A percentile compares a stretch with the other conserved stretches of the same genome.
Evolutionary conservation across 2,888 invertebrate species (phyloP).

Genomic region (Salticus scenicus): DNA sequence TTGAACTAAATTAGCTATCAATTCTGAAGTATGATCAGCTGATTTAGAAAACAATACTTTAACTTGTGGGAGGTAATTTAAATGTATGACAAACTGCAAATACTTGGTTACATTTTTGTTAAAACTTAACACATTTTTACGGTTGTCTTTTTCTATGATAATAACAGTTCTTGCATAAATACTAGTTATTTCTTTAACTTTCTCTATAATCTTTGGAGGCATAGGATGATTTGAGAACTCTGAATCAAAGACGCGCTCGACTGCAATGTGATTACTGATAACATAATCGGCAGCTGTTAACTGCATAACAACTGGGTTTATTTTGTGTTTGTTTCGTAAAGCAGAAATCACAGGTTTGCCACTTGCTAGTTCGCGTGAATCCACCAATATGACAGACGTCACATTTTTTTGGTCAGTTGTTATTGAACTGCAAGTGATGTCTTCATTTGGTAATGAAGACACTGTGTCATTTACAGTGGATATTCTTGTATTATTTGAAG

Average conservation of each 20-base stretch:
- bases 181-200: slow-evolving; percentile 36
- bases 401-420: not conserved
- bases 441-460: not conserved
- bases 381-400: slow-evolving; percentile 36
- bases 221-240: slow-evolving; percentile 23
- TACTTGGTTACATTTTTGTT: slow-evolving; percentile 41
- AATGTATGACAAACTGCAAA: slow-evolving; percentile 24
- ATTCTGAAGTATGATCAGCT: slow-evolving; percentile 23
- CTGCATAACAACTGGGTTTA: slow-evolving; percentile 53
- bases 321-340: slow-evolving; percentile 28
- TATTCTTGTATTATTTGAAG: not conserved
- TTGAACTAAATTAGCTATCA: slow-evolving; percentile 27
- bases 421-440: too few species aligned
- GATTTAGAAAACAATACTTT: slow-evolving; percentile 51
- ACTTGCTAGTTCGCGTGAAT: slow-evolving; percentile 52
- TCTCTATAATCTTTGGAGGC: slow-evolving; percentile 50
- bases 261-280: slow-evolving; percentile 50
- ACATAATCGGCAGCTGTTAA: slow-evolving; percentile 51
- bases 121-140: slow-evolving; percentile 35
- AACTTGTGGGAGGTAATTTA: not conserved
- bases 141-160: slow-evolving; percentile 49
- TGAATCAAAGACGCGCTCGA: slow-evolving; percentile 46
- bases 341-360: slow-evolving; percentile 47
- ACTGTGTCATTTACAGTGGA: not conserved
- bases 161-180: slow-evolving; percentile 52